A percentile compares a stretch with the other conserved stretches of the same genome.
Evolutionary conservation across 2,797 vertebrate species (phyloP).

Genomic region (Nyctalus aviator): DNA sequence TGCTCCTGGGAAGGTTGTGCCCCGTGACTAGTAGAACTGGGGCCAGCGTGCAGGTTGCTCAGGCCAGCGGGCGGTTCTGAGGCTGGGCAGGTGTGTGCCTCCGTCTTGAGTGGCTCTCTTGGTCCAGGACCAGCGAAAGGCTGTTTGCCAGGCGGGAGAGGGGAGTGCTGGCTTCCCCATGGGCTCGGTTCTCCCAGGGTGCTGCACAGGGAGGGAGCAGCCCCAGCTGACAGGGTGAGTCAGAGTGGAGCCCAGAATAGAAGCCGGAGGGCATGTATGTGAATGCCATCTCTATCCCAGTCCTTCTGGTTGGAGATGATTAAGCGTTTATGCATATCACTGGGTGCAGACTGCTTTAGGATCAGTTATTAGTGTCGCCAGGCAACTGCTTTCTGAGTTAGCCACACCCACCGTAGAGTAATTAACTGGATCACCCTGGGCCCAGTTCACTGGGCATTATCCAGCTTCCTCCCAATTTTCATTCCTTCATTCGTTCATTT

Average conservation of each 20-base stretch:
- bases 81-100: neutral
- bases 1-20: neutral
- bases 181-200: rapidly evolving
- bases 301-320: constrained; percentile 31
- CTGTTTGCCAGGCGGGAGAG: neutral
- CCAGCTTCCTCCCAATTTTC: neutral
- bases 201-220: neutral
- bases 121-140: neutral
- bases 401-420: neutral
- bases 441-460: neutral
- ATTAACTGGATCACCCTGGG: neutral
- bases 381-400: neutral
- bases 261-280: constrained; percentile 18
- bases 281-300: neutral
- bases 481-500: neutral
- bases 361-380: constrained; percentile 51
- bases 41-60: neutral
- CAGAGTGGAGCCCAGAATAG: constrained; percentile 71
- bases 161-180: neutral
- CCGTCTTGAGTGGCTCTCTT: neutral
- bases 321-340: constrained; percentile 29
- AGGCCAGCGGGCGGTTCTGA: neutral
- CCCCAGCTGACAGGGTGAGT: constrained; percentile 63
- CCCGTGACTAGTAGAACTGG: neutral
- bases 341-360: constrained; percentile 13